These are phyloP conservation scores for Okamejei kenojei DNA, from an alignment of 2,797 vertebrate genomes.

Conservation along the genomic window DNA sequence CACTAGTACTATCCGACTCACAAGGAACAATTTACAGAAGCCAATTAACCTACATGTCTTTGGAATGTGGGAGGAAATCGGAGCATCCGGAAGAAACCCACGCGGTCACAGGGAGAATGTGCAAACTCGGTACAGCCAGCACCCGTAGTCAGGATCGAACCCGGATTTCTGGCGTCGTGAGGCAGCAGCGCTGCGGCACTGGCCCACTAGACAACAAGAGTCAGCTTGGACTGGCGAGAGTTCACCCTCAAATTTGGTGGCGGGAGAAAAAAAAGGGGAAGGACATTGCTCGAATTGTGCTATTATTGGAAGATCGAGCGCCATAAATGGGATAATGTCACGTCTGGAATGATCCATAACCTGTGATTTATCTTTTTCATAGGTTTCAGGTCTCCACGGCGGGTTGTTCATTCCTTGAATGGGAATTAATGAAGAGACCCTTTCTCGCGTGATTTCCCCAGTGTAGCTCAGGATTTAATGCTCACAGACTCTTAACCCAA, in stretches of 20 bases:
- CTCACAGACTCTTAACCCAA: conserved; percentile 1
- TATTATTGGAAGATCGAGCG: background rate
- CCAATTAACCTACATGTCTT: no score
- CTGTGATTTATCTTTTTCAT: conserved; percentile 38
- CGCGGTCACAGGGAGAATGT: no score
- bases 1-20: no score
- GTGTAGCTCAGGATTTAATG: background rate
- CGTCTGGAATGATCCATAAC: conserved; percentile 22
- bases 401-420: conserved; percentile 22
- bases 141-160: no score
- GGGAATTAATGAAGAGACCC: conserved; percentile 29
- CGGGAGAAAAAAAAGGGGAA: background rate
- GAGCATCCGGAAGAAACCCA: no score
- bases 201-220: no score
- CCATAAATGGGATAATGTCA: background rate
- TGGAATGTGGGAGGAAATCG: no score
- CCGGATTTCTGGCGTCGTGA: no score
- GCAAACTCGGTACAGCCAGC: no score
- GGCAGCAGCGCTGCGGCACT: no score
- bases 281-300: background rate
- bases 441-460: conserved; percentile 4
- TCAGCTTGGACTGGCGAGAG: background rate
- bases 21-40: no score
- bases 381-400: conserved; percentile 31
- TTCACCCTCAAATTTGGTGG: background rate